These are phyloP conservation scores for Mechanitis messenoides DNA, from an alignment of 2,888 invertebrate genomes.

Conservation along the genomic window DNA sequence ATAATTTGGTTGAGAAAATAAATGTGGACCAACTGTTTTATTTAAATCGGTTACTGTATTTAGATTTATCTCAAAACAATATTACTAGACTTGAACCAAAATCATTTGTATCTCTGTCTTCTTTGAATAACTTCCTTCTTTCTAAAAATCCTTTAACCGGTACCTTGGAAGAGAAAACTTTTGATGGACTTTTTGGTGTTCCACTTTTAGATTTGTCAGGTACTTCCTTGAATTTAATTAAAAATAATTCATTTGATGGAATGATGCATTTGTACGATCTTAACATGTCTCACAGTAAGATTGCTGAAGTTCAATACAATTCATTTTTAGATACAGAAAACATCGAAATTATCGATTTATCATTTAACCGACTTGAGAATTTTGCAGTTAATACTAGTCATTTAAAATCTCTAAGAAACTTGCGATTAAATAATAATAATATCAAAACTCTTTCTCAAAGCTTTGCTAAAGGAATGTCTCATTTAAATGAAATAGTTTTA, in stretches of 20 bases:
- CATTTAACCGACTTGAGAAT: conserved; percentile 42
- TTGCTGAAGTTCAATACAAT: conserved; percentile 47
- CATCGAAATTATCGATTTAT: conserved; percentile 51
- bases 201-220: conserved; percentile 52
- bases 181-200: conserved; percentile 46
- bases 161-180: conserved; percentile 42
- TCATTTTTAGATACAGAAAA: conserved; percentile 43
- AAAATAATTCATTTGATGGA: conserved; percentile 50
- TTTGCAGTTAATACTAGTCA: conserved; percentile 50
- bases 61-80: conserved; percentile 54
- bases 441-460: conserved; percentile 36
- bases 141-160: conserved; percentile 49
- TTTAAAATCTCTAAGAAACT: conserved; percentile 36
- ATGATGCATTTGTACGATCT: conserved; percentile 47
- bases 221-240: conserved; percentile 40
- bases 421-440: conserved; percentile 49
- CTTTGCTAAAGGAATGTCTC: conserved; percentile 36
- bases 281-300: conserved; percentile 48
- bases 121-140: conserved; percentile 47
- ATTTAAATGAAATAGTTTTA: conserved; percentile 38
- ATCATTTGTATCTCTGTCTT: conserved; percentile 42
- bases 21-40: conserved; percentile 39
- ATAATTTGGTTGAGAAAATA: conserved; percentile 46
- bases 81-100: conserved; percentile 43
- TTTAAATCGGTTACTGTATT: conserved; percentile 39